Conservation (phyloP, 2,888 invertebrate species). For the Bugulina stolonifera region DNA sequence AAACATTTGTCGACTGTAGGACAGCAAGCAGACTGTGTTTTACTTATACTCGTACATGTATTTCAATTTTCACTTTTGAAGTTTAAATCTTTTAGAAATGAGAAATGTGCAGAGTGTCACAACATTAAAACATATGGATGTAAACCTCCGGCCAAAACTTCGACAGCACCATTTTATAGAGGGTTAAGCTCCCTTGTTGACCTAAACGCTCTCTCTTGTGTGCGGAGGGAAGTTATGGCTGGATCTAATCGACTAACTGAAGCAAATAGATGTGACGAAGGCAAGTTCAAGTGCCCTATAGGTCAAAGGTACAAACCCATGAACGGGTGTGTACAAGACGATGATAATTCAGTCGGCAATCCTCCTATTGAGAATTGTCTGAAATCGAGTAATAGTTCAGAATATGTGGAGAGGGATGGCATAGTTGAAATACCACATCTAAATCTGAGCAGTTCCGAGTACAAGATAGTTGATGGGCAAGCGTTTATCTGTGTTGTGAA, state of each 20-base stretch:
- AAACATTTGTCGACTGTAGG: no score
- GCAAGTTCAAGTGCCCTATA: not conserved
- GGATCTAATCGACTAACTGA: not conserved
- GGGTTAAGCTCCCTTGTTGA: constrained; percentile 15
- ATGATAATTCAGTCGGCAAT: no score
- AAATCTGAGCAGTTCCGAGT: not conserved
- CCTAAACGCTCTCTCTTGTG: not conserved
- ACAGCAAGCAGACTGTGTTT: no score
- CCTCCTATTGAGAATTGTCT: not conserved
- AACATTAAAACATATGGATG: not conserved
- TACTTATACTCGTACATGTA: no score
- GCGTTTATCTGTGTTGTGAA: not conserved
- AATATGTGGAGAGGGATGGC: not conserved
- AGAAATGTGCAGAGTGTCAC: constrained; percentile 11
- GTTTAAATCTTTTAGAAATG: not conserved
- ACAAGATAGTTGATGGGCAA: not conserved
- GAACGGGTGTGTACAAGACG: constrained; percentile 4
- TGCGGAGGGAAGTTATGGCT: not conserved
- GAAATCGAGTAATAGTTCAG: not conserved
- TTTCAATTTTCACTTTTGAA: not conserved
- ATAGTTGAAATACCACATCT: not conserved
- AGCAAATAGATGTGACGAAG: not conserved
- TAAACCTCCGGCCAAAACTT: not conserved
- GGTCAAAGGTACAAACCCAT: constrained; percentile 5
- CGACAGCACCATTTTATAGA: not conserved